phyloP scores from a whole-genome alignment of 2,113 vertebrate genomes.

The Apteryx owenii region DNA sequence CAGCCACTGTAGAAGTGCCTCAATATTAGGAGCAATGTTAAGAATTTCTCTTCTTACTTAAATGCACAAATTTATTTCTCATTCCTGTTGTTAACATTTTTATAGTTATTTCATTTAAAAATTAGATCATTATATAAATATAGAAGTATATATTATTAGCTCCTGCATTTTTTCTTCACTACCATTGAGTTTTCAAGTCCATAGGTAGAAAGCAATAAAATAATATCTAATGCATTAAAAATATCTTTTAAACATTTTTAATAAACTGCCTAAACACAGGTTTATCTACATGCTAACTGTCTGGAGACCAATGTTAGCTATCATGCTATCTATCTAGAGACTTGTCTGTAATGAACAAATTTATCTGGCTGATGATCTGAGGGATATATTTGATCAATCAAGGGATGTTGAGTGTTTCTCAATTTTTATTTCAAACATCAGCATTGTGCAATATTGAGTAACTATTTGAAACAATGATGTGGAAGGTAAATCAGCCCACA shows the following conservation, averaged over 20 bases:
- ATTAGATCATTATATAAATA: conserved; percentile 26
- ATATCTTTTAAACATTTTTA: conserved; percentile 50
- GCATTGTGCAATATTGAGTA: neutral
- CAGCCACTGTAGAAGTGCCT: neutral
- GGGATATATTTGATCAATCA: neutral
- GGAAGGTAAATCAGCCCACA: neutral
- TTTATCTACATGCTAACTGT: conserved; percentile 33
- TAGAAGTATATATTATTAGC: conserved; percentile 28
- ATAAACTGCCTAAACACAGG: conserved; percentile 42
- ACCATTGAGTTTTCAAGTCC: conserved; percentile 39
- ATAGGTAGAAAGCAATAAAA: conserved; percentile 39
- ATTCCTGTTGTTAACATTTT: neutral
- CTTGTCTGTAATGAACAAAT: conserved; percentile 35
- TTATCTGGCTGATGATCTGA: conserved; percentile 39
- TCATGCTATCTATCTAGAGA: neutral
- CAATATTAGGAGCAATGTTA: neutral
- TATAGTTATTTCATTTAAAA: conserved; percentile 24
- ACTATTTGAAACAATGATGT: neutral
- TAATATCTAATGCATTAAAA: conserved; percentile 51
- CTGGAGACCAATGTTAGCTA: neutral
- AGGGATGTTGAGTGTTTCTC: neutral
- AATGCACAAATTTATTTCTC: neutral
- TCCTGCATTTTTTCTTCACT: conserved; percentile 7
- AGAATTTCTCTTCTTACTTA: neutral
- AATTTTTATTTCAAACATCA: conserved; percentile 17